A percentile compares a stretch with the other conserved stretches of the same genome.
Conservation (phyloP, 2,888 invertebrate species). For the Ichneumon xanthorius region DNA sequence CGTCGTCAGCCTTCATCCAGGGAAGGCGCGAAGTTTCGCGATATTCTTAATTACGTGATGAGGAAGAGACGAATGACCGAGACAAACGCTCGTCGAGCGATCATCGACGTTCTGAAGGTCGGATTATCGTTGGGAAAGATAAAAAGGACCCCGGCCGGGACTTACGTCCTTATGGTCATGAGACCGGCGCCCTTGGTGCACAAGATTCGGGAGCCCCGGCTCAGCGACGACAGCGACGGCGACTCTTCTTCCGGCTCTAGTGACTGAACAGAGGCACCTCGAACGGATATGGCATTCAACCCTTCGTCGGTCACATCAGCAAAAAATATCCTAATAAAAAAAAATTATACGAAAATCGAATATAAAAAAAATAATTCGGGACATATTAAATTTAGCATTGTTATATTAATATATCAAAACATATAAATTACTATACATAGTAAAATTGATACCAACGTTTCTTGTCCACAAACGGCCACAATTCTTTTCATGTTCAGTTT, state of each 20-base stretch:
- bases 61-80: conserved; percentile 74
- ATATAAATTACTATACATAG: background rate
- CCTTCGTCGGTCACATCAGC: background rate
- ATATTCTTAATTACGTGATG: conserved; percentile 80
- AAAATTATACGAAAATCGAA: background rate
- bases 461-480: too few relatives aligned
- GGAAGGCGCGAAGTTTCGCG: conserved; percentile 77
- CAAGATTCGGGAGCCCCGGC: conserved; percentile 74
- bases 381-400: background rate
- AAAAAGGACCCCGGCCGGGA: conserved; percentile 73
- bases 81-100: conserved; percentile 74
- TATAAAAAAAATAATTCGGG: background rate
- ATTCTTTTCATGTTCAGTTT: too few relatives aligned
- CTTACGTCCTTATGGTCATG: conserved; percentile 72
- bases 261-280: conserved; percentile 23
- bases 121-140: conserved; percentile 79
- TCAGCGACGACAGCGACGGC: conserved; percentile 75
- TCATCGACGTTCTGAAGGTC: conserved; percentile 77
- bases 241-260: conserved; percentile 63
- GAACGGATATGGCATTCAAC: background rate
- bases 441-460: too few relatives aligned
- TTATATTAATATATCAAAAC: background rate
- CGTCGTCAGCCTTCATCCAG: conserved; percentile 2
- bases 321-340: background rate
- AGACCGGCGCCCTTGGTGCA: conserved; percentile 69